A percentile compares a stretch with the other conserved stretches of the same genome.
Evolutionary conservation across 2,888 invertebrate genomes (phyloP).

Genomic region (Ligdia adustata): DNA sequence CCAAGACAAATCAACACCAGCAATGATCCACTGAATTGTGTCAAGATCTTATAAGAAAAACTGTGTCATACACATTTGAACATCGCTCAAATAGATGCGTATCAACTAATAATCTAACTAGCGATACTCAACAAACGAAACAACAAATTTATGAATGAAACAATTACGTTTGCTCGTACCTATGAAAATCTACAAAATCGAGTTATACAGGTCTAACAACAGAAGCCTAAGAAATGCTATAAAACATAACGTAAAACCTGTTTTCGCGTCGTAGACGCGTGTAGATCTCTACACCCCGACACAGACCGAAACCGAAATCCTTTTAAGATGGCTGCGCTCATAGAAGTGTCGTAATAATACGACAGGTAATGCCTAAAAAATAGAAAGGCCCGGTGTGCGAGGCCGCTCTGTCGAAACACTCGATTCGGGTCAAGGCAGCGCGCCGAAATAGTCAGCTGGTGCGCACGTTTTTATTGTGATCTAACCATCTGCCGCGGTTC

Average conservation of each 20-base stretch:
- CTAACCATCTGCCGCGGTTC: conserved; percentile 78
- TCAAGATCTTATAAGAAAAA: conserved; percentile 69
- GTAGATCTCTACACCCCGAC: conserved; percentile 56
- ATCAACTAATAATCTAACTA: too few relatives aligned
- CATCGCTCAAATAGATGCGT: not conserved
- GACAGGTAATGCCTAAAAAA: conserved; percentile 84
- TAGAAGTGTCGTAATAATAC: conserved; percentile 81
- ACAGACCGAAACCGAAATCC: conserved; percentile 65
- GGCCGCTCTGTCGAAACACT: conserved; percentile 82
- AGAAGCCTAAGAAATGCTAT: conserved; percentile 14
- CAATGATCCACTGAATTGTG: conserved; percentile 73
- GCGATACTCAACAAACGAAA: too few relatives aligned
- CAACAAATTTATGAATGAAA: too few relatives aligned
- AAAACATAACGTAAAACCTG: conserved; percentile 45
- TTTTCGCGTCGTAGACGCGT: conserved; percentile 50
- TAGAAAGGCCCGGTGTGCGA: conserved; percentile 84
- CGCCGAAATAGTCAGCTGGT: conserved; percentile 82
- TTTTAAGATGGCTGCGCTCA: conserved; percentile 73
- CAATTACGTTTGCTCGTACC: too few relatives aligned
- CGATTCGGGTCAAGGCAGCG: conserved; percentile 82
- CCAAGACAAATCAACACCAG: conserved; percentile 75
- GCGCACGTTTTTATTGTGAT: conserved; percentile 81
- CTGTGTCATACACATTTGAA: conserved; percentile 10
- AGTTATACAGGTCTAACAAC: conserved; percentile 1
- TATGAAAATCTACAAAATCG: too few relatives aligned